Percentiles rank a stretch among this genome's conserved stretches.
Evolutionary conservation across 2,113 vertebrate species (phyloP).

Genomic region (Syngnathus scovelli): DNA sequence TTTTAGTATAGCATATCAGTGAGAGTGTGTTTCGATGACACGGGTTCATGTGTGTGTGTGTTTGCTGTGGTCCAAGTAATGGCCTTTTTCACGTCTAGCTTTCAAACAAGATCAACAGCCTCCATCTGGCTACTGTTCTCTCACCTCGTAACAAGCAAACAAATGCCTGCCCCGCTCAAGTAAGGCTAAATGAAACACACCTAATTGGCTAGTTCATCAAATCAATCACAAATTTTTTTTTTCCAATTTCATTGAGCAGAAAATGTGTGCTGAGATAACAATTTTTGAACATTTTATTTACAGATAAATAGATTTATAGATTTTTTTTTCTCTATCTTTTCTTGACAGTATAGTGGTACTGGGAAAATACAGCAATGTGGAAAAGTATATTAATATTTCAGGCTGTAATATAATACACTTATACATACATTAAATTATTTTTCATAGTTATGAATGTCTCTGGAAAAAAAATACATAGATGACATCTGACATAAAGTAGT

Average conservation of each 20-base stretch:
- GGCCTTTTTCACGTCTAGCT: conserved; percentile 57
- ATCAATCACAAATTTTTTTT: not conserved
- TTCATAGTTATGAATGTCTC: no score
- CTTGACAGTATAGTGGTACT: no score
- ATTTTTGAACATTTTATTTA: no score
- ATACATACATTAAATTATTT: no score
- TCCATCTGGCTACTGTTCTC: conserved; percentile 66
- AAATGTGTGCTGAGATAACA: no score
- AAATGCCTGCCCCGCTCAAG: conserved; percentile 52
- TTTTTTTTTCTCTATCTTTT: no score
- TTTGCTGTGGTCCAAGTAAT: conserved; percentile 67
- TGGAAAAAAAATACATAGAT: no score
- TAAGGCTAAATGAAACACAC: conserved; percentile 22
- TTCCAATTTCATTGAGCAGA: no score
- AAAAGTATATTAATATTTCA: no score
- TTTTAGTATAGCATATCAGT: not conserved
- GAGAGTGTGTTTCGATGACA: not conserved
- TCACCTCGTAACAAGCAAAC: conserved; percentile 49
- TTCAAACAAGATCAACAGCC: conserved; percentile 69
- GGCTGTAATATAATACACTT: no score
- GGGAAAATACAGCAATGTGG: no score
- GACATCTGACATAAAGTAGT: not conserved
- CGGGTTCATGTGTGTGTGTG: conserved; percentile 27
- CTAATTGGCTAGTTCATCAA: not conserved
- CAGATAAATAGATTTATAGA: no score